Conservation (phyloP, 2,888 invertebrate genomes). For the Osmoderma eremita region DNA sequence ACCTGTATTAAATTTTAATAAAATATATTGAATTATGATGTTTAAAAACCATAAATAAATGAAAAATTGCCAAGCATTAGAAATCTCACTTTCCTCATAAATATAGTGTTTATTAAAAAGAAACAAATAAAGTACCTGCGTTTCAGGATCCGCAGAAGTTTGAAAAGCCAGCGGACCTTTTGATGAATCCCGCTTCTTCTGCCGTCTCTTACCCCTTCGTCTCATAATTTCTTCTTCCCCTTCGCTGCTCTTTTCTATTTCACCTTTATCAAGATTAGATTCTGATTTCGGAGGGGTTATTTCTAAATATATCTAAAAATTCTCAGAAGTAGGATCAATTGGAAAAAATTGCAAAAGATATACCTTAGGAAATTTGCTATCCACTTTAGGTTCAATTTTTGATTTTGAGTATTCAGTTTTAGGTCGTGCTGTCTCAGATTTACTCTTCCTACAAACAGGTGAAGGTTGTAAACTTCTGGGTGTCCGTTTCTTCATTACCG, state of each 20-base stretch:
- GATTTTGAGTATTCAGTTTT: constrained; percentile 14
- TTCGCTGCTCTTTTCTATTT: constrained; percentile 64
- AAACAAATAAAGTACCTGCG: constrained; percentile 64
- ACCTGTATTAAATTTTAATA: constrained; percentile 46
- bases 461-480: constrained; percentile 31
- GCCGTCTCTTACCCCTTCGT: constrained; percentile 67
- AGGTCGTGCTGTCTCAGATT: constrained; percentile 10
- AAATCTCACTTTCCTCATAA: too few species aligned
- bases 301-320: constrained; percentile 33
- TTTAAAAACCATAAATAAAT: neutral
- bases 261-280: constrained; percentile 23
- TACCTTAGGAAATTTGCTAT: constrained; percentile 18
- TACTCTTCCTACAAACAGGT: constrained; percentile 16
- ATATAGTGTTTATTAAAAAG: neutral
- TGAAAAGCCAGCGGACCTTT: constrained; percentile 59
- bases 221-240: constrained; percentile 71
- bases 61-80: neutral
- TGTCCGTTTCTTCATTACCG: constrained; percentile 6
- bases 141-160: constrained; percentile 72
- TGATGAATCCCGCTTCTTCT: constrained; percentile 62
- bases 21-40: neutral
- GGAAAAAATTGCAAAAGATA: neutral
- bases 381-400: neutral
- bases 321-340: neutral
- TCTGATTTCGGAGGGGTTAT: constrained; percentile 35